A percentile compares a stretch with the other conserved stretches of the same genome.
These are phyloP conservation scores for Onychomys torridus DNA, from an alignment of 2,797 vertebrate species.

Conservation along the genomic window DNA sequence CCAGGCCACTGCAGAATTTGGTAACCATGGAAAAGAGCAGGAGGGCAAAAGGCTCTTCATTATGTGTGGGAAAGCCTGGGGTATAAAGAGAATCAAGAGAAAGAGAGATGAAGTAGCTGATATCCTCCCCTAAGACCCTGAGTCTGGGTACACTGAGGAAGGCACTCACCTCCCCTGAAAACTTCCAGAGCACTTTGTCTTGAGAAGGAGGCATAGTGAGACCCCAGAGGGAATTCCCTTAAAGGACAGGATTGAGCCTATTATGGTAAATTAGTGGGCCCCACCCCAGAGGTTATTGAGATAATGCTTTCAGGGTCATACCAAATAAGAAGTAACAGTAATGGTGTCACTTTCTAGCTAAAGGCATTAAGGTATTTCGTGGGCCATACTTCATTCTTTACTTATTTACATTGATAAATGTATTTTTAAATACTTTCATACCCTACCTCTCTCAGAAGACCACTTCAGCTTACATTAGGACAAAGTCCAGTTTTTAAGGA, in stretches of 20 bases:
- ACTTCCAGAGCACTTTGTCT: background rate
- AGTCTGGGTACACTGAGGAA: background rate
- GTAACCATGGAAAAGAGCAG: slow-evolving; percentile 97
- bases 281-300: background rate
- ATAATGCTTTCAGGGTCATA: background rate
- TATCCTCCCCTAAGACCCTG: background rate
- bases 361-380: background rate
- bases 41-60: slow-evolving; percentile 95
- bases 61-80: slow-evolving; percentile 92
- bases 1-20: slow-evolving; percentile 97
- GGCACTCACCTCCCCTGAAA: background rate
- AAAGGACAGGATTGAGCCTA: background rate
- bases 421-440: slow-evolving; percentile 13
- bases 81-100: background rate
- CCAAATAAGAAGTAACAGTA: slow-evolving; percentile 32
- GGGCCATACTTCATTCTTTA: background rate
- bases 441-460: slow-evolving; percentile 3
- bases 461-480: slow-evolving; percentile 31
- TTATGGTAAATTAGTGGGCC: background rate
- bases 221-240: background rate
- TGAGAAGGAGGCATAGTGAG: background rate
- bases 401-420: background rate
- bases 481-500: slow-evolving; percentile 24
- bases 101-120: background rate
- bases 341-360: slow-evolving; percentile 11